phyloP scores from a whole-genome alignment of 2,888 invertebrate species.

The Trichopria drosophilae region DNA sequence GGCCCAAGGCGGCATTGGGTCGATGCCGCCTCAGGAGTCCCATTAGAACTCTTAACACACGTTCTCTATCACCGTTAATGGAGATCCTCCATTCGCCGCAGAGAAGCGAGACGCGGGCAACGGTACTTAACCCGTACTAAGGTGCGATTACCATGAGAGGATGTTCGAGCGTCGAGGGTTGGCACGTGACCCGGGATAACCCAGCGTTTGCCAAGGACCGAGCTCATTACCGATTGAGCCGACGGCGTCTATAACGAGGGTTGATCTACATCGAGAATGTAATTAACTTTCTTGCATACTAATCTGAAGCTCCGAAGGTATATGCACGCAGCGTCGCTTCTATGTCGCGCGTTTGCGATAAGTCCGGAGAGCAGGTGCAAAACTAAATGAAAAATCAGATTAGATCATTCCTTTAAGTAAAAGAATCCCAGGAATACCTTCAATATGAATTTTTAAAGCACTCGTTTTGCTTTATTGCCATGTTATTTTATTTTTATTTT shows the following conservation, averaged over 20 bases:
- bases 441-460: no score
- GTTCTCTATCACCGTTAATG: constrained; percentile 49
- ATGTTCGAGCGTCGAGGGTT: constrained; percentile 3
- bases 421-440: no score
- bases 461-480: no score
- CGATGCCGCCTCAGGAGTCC: constrained; percentile 38
- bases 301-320: no score
- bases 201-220: constrained; percentile 39
- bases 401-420: no score
- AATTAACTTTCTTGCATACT: constrained; percentile 31
- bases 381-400: no score
- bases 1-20: constrained; percentile 22
- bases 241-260: constrained; percentile 17
- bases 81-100: constrained; percentile 45
- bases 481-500: no score
- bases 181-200: constrained; percentile 40
- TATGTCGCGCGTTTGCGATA: no score
- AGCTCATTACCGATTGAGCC: constrained; percentile 41
- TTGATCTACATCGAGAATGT: constrained; percentile 15
- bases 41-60: constrained; percentile 48
- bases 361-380: no score
- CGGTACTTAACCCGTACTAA: constrained; percentile 44
- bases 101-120: constrained; percentile 38
- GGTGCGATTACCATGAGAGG: constrained; percentile 46
- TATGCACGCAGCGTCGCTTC: no score